Evolutionary conservation across 2,113 vertebrate genomes (phyloP).

Genomic region (Bos taurus): ARS-UCD2.0 NC_037336.1:15598001-15598500

Average conservation of each 20-base stretch:
- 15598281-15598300: neutral
- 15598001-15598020: neutral
- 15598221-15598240: neutral
- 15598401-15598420: rapidly evolving
- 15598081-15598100: neutral
- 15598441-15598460: rapidly evolving
- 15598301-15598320: neutral
- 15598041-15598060: neutral
- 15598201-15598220: neutral
- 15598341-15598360: neutral
- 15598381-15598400: neutral
- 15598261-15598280: neutral
- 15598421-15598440: rapidly evolving
- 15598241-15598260: neutral
- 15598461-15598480: neutral
- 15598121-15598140: neutral
- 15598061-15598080: neutral
- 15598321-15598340: neutral
- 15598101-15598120: neutral
- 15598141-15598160: neutral
- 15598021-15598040: neutral
- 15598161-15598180: neutral
- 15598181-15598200: rapidly evolving
- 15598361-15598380: neutral
- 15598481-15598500: neutral